phyloP scores from a whole-genome alignment of 1,140 invertebrate species.

The Trinorchestia longiramus region DNA sequence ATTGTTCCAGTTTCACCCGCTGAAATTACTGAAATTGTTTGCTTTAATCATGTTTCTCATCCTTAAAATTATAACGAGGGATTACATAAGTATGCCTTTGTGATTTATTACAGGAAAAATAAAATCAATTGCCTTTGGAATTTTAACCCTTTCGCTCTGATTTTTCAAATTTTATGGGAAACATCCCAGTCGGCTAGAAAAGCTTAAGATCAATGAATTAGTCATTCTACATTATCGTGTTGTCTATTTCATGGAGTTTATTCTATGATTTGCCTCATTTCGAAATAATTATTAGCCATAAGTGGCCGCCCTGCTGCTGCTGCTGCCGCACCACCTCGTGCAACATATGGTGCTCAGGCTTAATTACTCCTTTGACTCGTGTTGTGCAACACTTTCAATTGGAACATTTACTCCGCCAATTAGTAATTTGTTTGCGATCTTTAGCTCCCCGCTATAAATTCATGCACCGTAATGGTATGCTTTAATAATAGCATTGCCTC shows the following conservation, averaged over 20 bases:
- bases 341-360: not conserved
- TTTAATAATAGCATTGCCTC: not conserved
- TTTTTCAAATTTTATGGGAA: too few relatives aligned
- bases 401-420: not conserved
- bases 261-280: not conserved
- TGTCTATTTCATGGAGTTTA: not conserved
- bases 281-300: not conserved
- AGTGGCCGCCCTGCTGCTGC: not conserved
- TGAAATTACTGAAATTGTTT: too few relatives aligned
- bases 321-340: not conserved
- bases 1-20: too few relatives aligned
- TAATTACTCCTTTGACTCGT: constrained; percentile 1
- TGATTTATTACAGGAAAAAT: not conserved
- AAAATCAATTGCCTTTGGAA: not conserved
- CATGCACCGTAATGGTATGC: not conserved
- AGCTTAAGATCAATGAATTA: not conserved
- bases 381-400: not conserved
- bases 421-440: not conserved
- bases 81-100: not conserved
- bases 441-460: not conserved
- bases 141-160: too few relatives aligned
- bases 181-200: too few relatives aligned
- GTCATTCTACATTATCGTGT: not conserved
- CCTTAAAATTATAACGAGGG: not conserved
- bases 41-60: not conserved